A percentile compares a stretch with the other conserved stretches of the same genome.
Evolutionary conservation across 2,797 vertebrate species (phyloP).

Genomic region (Threskiornis aethiopicus): DNA sequence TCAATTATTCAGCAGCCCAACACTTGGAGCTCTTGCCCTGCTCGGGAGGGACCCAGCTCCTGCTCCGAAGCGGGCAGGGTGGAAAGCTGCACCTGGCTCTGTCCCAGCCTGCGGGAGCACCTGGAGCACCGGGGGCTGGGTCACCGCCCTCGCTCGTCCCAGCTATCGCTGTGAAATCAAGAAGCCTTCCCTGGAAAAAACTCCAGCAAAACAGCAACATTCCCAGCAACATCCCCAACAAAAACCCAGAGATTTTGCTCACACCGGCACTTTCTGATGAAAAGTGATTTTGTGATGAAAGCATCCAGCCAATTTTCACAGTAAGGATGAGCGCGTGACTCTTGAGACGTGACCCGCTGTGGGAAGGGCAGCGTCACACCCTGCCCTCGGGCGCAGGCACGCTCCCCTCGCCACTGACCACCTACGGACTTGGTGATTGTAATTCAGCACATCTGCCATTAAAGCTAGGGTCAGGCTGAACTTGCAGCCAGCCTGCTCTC

Average conservation of each 20-base stretch:
- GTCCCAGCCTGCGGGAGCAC: fast-evolving
- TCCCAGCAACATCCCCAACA: neutral
- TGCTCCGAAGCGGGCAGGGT: neutral
- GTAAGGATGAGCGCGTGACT: neutral
- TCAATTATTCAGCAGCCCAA: neutral
- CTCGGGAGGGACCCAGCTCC: neutral
- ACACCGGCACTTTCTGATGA: neutral
- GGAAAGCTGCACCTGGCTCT: neutral
- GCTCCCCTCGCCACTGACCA: neutral
- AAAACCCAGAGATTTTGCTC: neutral
- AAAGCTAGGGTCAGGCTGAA: neutral
- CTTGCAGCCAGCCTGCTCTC: neutral
- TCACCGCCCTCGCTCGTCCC: neutral
- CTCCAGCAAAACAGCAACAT: neutral
- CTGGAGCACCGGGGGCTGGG: neutral
- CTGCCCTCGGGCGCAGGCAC: neutral
- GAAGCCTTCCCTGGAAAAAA: neutral
- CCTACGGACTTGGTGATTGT: neutral
- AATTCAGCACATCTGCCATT: neutral
- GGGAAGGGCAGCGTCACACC: neutral
- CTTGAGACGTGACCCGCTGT: fast-evolving
- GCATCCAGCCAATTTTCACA: neutral
- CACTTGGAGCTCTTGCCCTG: neutral
- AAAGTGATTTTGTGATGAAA: neutral
- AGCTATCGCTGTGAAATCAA: neutral